phyloP scores from a whole-genome alignment of 2,797 vertebrate genomes.

The Lagorchestes hirsutus region DNA sequence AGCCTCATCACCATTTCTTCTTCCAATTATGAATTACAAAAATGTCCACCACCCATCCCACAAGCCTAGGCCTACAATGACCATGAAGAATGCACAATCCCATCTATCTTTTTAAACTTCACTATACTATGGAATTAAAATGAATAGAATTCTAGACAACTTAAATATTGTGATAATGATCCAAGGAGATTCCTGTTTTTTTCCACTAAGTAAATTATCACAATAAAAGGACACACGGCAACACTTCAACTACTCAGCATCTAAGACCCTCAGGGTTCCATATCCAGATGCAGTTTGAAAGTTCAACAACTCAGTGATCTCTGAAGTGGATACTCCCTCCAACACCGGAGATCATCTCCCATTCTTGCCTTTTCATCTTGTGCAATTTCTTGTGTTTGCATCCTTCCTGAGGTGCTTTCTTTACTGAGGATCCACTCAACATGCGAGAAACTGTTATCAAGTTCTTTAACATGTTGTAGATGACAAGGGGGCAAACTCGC shows the following conservation, averaged over 20 bases:
- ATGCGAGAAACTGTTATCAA: neutral
- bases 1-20: neutral
- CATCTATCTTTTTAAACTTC: neutral
- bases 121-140: neutral
- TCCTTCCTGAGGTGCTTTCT: neutral
- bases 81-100: neutral
- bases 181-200: constrained; percentile 42
- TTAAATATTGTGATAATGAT: constrained; percentile 17
- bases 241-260: constrained; percentile 17
- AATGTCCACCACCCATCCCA: constrained; percentile 1
- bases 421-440: neutral
- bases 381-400: neutral
- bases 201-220: constrained; percentile 37
- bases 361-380: neutral
- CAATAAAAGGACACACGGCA: constrained; percentile 11
- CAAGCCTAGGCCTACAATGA: neutral
- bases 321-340: neutral
- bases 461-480: neutral
- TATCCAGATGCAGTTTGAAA: neutral
- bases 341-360: neutral
- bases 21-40: constrained; percentile 9
- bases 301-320: neutral
- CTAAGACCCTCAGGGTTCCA: constrained; percentile 34
- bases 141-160: constrained; percentile 25
- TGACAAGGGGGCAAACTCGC: neutral